Evolutionary conservation across 1,140 invertebrate species (phyloP), one percentile per base, ranked within the genome.

Genomic region (Spodoptera frugiperda): DNA sequence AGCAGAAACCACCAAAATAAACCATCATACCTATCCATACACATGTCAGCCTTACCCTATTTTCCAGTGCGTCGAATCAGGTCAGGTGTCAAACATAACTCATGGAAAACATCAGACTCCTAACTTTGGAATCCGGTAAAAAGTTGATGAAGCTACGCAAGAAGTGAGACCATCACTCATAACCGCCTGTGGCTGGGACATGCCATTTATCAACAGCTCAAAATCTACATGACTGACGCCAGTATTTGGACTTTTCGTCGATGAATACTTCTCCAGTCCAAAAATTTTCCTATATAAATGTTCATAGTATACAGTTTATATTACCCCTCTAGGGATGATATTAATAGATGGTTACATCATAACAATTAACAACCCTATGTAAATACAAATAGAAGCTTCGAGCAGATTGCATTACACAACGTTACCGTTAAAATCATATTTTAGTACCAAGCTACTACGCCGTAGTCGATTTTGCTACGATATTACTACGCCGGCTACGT

Each of bases 121-220:
- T 25, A 49, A 68, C 21, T 46, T 46, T 3, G 51, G 33, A 15
- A 25, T 55, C 33, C 15, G 39, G 68, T 70, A 72, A 72, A 72
- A 72, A 72, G 68, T 72, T 72, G 53, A 57, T 54, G 59, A 80
- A 80, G 77, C 76, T 14, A 14, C 53, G 72, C 76, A 81, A 81
- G 72, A 81, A 78, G 72, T 71, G 48, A 1, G 48, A 30, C 51
- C 79, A 81, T 81, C 80, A 78, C 59, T 81, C 80, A 81, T 78
- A 77, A 39, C 19, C 51, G 74, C 61, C 72, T 49, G 73, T 81
- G 80, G 57, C 53, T 46, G n/a, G 53, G 80, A 78, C 80, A 44
- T 54, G 30, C 59, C 80, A 78, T 81, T 81, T 78, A 78, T 81
- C 80, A 81, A 25, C 17, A 3, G 30, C 25, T 54, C 57, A 19